Percentiles rank a stretch among this genome's conserved stretches.
Evolutionary conservation across 2,797 vertebrate genomes (phyloP).

Genomic region (Tapirus indicus): DNA sequence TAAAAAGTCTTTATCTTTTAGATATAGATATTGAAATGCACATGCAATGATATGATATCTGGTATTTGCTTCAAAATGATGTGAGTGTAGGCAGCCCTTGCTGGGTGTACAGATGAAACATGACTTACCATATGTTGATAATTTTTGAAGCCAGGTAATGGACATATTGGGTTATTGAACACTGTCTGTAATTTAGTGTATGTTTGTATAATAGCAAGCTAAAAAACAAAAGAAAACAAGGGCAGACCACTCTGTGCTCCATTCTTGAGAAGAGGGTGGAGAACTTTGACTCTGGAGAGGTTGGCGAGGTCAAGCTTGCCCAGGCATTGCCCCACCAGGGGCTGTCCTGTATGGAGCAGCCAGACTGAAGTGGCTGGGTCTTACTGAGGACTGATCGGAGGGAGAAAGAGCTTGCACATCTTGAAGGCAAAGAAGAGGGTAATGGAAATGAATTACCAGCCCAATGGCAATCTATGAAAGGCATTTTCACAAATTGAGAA

Average conservation of each 20-base stretch:
- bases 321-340: accelerated
- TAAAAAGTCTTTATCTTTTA: neutral
- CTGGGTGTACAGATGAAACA: too few species aligned
- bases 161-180: neutral
- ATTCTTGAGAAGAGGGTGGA: neutral
- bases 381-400: neutral
- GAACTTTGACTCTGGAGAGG: neutral
- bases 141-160: neutral
- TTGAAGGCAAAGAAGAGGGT: neutral
- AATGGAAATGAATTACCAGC: neutral
- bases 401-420: neutral
- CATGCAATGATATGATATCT: too few species aligned
- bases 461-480: neutral
- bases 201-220: neutral
- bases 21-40: neutral
- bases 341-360: neutral
- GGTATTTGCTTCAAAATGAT: neutral
- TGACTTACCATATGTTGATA: neutral
- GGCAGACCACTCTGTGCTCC: neutral
- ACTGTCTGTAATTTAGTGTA: neutral
- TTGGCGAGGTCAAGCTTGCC: accelerated
- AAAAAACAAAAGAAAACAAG: neutral
- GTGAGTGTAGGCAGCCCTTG: neutral
- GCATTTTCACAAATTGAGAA: neutral
- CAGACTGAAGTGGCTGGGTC: neutral